phyloP scores from a whole-genome alignment of 2,113 vertebrate species.

The Vidua chalybeata region DNA sequence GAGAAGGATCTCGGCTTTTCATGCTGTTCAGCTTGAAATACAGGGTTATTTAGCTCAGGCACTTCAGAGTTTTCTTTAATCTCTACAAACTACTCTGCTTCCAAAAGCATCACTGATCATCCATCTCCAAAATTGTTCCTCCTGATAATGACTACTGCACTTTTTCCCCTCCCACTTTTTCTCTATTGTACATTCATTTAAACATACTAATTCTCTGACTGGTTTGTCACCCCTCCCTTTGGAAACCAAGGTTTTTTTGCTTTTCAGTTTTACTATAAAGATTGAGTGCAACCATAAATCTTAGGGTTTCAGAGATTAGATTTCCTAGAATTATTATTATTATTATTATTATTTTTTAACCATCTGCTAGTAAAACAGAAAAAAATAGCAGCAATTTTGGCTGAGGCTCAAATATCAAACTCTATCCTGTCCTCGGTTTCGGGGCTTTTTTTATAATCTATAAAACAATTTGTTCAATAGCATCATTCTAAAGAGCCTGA shows the following conservation, averaged over 20 bases:
- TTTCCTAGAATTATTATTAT: neutral
- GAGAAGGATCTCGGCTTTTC: neutral
- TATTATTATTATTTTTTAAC: neutral
- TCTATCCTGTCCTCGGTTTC: fast-evolving
- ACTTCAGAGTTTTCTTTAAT: conserved; percentile 2
- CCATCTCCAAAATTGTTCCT: neutral
- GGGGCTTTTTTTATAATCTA: neutral
- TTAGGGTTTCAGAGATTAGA: neutral
- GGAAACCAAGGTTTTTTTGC: neutral
- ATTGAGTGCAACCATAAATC: neutral
- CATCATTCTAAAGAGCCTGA: neutral
- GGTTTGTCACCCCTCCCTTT: neutral
- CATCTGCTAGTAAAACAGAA: neutral
- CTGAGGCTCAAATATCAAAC: neutral
- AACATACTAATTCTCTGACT: neutral
- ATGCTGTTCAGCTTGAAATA: neutral
- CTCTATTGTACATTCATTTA: neutral
- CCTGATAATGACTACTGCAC: neutral
- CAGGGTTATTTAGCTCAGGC: neutral
- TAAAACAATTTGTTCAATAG: neutral
- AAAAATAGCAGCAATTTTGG: neutral
- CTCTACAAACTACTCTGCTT: neutral
- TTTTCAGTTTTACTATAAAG: neutral
- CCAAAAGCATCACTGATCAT: neutral
- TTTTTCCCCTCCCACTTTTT: neutral